These are phyloP conservation scores for Neodiprion lecontei DNA, from an alignment of 1,140 invertebrate species.

Conservation along the genomic window DNA sequence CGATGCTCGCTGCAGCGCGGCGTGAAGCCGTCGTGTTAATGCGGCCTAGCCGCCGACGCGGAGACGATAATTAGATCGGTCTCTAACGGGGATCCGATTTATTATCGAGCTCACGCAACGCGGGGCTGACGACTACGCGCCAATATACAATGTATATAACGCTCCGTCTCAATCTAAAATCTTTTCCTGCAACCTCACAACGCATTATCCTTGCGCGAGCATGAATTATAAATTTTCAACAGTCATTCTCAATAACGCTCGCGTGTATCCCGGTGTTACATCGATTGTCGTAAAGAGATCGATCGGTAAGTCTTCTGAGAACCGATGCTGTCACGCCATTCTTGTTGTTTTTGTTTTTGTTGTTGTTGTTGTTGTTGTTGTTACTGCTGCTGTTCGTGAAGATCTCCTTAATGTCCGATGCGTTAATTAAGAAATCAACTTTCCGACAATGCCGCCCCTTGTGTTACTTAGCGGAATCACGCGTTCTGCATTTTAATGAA, in stretches of 20 bases:
- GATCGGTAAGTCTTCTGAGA: background rate
- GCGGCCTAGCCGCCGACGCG: too few species aligned
- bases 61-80: too few species aligned
- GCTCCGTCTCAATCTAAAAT: background rate
- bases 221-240: background rate
- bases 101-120: too few species aligned
- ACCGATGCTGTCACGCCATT: background rate
- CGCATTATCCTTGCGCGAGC: slow-evolving; percentile 1
- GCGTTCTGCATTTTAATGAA: background rate
- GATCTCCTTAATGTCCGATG: background rate
- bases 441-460: background rate
- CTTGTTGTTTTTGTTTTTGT: background rate
- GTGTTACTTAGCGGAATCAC: background rate
- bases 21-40: too few species aligned
- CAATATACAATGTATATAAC: too few species aligned
- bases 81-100: too few species aligned
- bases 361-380: too few species aligned
- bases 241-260: background rate
- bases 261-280: background rate
- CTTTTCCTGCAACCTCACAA: background rate
- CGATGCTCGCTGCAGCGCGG: too few species aligned
- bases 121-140: too few species aligned
- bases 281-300: background rate
- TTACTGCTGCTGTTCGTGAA: too few species aligned
- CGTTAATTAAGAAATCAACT: slow-evolving; percentile 12